Base-by-base conservation (phyloP, 2,797 vertebrate genomes). In the Onychomys arenicola region DNA sequence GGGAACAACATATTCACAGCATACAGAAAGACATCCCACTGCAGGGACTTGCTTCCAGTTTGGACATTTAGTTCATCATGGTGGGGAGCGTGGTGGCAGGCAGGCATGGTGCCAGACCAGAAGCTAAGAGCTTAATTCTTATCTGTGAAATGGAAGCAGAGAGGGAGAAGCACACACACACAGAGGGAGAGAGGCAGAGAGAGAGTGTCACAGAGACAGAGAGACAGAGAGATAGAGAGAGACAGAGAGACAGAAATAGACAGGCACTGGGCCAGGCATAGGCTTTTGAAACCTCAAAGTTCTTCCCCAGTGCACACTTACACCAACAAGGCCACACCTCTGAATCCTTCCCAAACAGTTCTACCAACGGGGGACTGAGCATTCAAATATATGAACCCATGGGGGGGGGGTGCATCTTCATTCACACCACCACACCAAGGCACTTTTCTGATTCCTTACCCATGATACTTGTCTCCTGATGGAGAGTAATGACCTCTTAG, bases 401-500 rank as follows among this genome's bases (percentile, higher is more conserved):
- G 55, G 49, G 49, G 49, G 43, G 43, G 49, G 46, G 5, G 46
- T 46, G 5, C 40, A 11, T 49, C 21, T 37, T 67, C 5, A 7
- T 65, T 34, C 6, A 63, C 29, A 34, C 19, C 59, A 46, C 29
- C 82, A 65, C 82, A 34, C 40, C 40, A 46, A 84, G 82, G 19
- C 73, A 37, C 73, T 67, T 63, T 63, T 89, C 34, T 29, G 4
- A 76, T 77, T 77, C 46, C 40, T 88, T 91, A 40, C 43, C 83
- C 2, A 17, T 0, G 14, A 84, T 63, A 65, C 80, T 80, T 5
- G 17, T 52, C 34, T 9, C 4, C 55, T 69, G 77, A 96, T 63
- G 52, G 69, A 93, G 37, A 93, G 61, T 59, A 37, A 61, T 76
- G 77, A 77, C 55, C 67, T 80, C 65, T 40, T 34, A n/a, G 77